These are phyloP conservation scores for Aldabrachelys gigantea DNA, from an alignment of 2,113 vertebrate genomes.

Conservation along the genomic window DNA sequence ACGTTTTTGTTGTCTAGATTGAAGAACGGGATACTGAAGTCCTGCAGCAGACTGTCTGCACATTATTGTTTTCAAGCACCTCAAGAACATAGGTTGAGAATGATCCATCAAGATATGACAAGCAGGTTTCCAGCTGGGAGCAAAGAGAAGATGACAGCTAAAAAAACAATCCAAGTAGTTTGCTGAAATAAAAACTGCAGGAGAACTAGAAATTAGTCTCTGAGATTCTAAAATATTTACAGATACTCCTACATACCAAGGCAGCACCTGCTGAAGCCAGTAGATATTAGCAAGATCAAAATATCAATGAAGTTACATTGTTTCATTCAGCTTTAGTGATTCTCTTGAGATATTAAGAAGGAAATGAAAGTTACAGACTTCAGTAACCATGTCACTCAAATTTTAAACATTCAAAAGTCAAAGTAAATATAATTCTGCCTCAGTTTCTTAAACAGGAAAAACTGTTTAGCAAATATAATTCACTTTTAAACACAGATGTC, in stretches of 20 bases:
- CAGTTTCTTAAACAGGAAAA: neutral
- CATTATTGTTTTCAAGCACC: neutral
- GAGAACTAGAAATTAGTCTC: slow-evolving; percentile 11
- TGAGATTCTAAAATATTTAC: slow-evolving; percentile 22
- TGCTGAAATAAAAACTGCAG: slow-evolving; percentile 2
- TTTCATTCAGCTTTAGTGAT: slow-evolving; percentile 5
- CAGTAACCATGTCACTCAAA: neutral
- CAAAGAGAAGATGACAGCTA: slow-evolving; percentile 30
- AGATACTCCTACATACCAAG: neutral
- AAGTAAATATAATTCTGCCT: neutral
- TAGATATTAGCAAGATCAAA: neutral
- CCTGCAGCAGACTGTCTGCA: slow-evolving; percentile 12
- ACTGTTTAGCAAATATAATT: neutral
- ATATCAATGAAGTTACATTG: neutral
- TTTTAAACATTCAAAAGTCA: neutral
- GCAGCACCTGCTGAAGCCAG: neutral
- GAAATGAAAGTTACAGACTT: neutral
- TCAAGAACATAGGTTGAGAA: neutral
- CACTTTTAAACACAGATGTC: neutral
- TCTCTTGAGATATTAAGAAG: neutral
- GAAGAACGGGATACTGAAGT: slow-evolving; percentile 15
- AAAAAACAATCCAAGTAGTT: neutral
- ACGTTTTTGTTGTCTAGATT: neutral
- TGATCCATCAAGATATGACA: slow-evolving; percentile 48
- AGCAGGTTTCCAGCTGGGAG: slow-evolving; percentile 25